Conservation (phyloP, 2,113 vertebrate species). For the Gopherus evgoodei region DNA sequence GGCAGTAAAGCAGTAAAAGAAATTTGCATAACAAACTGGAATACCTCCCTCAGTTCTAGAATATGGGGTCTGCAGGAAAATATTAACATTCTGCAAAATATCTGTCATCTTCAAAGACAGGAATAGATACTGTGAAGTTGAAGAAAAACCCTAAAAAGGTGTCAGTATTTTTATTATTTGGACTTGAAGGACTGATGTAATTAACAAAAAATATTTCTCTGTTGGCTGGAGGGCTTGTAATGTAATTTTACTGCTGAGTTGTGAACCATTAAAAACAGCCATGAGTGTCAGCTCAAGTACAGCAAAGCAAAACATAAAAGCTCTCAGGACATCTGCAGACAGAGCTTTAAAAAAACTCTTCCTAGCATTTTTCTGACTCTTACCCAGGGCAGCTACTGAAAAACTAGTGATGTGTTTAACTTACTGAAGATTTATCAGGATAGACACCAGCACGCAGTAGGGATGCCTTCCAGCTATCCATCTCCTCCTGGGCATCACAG, state of each 20-base stretch:
- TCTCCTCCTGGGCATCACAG: slow-evolving; percentile 91
- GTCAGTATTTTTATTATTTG: not conserved
- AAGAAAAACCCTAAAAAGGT: slow-evolving; percentile 4
- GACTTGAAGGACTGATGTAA: not conserved
- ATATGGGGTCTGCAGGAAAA: slow-evolving; percentile 2
- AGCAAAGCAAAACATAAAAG: not conserved
- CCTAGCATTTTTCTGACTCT: slow-evolving; percentile 19
- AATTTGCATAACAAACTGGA: slow-evolving; percentile 44
- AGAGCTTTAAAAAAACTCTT: not conserved
- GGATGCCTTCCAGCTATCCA: slow-evolving; percentile 97
- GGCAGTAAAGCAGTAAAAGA: slow-evolving; percentile 41
- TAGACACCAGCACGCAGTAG: slow-evolving; percentile 92
- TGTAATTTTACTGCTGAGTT: slow-evolving; percentile 33
- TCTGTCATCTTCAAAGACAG: slow-evolving; percentile 48
- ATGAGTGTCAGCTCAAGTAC: not conserved
- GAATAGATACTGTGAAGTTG: not conserved
- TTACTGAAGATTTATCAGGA: slow-evolving; percentile 90
- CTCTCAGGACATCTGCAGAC: not conserved
- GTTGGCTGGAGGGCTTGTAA: not conserved
- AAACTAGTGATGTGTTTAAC: slow-evolving; percentile 62
- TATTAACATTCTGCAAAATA: slow-evolving; percentile 33
- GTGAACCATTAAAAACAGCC: slow-evolving; percentile 13
- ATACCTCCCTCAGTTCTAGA: slow-evolving; percentile 40
- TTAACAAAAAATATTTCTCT: not conserved
- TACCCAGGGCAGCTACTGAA: slow-evolving; percentile 45